Evolutionary conservation across 2,888 invertebrate species (phyloP).

Genomic region (Perizoma flavofasciatum): DNA sequence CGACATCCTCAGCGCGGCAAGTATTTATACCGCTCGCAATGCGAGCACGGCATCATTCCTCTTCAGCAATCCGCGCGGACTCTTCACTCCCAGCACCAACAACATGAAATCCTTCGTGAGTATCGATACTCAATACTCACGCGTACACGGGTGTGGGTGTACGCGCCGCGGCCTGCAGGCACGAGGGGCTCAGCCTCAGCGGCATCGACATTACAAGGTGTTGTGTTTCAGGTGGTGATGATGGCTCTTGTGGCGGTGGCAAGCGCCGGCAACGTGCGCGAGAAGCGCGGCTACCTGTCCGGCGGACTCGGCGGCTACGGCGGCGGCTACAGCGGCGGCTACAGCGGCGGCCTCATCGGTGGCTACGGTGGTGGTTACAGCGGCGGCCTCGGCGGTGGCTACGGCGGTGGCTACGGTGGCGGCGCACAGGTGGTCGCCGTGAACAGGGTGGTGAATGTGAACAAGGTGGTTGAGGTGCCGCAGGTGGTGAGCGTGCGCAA

Average conservation of each 20-base stretch:
- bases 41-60: constrained; percentile 15
- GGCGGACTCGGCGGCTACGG: constrained; percentile 23
- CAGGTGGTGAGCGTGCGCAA: constrained; percentile 40
- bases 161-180: constrained; percentile 9
- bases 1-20: constrained; percentile 1
- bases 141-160: no score
- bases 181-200: constrained; percentile 27
- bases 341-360: constrained; percentile 13
- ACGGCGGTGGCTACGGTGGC: constrained; percentile 28
- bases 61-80: neutral
- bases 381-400: constrained; percentile 19
- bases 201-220: constrained; percentile 17
- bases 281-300: constrained; percentile 40
- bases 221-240: constrained; percentile 34
- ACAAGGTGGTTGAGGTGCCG: constrained; percentile 38
- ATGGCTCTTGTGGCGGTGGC: constrained; percentile 26
- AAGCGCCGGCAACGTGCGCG: constrained; percentile 38
- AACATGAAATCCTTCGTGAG: constrained; percentile 29
- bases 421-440: constrained; percentile 33
- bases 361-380: constrained; percentile 19
- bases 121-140: no score
- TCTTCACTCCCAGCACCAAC: constrained; percentile 4
- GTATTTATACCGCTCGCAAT: constrained; percentile 4
- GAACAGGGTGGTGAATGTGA: constrained; percentile 38
- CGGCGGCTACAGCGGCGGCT: constrained; percentile 34